A percentile compares a stretch with the other conserved stretches of the same genome.
These are phyloP conservation scores for Argynnis bischoffii DNA, from an alignment of 2,888 invertebrate species.

Conservation along the genomic window DNA sequence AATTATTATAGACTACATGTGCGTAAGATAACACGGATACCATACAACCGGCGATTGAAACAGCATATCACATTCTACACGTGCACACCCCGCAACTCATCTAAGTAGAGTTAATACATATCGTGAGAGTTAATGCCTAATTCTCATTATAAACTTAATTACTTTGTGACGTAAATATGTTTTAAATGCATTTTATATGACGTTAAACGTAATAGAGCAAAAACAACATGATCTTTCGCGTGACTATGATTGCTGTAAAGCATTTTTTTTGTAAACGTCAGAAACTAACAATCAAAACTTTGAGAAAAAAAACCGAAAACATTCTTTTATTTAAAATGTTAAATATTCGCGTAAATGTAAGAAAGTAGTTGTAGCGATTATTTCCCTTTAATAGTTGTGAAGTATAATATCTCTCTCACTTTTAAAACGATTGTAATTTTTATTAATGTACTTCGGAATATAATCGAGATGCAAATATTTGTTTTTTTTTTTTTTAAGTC, in stretches of 20 bases:
- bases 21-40: not conserved
- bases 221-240: not conserved
- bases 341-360: no score
- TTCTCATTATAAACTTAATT: slow-evolving; percentile 12
- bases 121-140: slow-evolving; percentile 9
- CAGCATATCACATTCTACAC: not conserved
- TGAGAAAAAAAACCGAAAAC: no score
- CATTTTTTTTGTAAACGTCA: not conserved
- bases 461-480: no score
- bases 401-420: no score
- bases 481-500: no score
- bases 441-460: no score
- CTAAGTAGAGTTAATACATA: slow-evolving; percentile 7
- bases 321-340: no score
- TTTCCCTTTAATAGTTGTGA: no score
- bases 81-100: not conserved
- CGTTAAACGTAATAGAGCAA: not conserved
- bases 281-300: not conserved
- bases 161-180: slow-evolving; percentile 14
- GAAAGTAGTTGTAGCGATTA: no score
- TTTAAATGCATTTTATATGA: not conserved
- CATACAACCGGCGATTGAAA: not conserved
- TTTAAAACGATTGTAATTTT: no score
- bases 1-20: no score
- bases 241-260: not conserved